phyloP scores from a whole-genome alignment of 1,140 invertebrate genomes.

The Limonius californicus region DNA sequence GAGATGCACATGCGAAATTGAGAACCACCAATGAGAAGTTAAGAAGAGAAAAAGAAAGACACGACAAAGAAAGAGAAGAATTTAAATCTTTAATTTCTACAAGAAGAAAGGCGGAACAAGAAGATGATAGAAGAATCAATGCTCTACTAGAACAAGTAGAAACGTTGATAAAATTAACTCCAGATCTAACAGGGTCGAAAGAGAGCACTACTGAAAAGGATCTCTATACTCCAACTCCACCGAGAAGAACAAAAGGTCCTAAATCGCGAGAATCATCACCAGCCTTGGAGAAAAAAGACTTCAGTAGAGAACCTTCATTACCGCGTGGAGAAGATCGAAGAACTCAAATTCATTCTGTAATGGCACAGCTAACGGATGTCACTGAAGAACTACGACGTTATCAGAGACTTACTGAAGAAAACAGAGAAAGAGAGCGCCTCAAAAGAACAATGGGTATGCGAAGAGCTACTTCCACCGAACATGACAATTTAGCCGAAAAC shows the following conservation, averaged over 20 bases:
- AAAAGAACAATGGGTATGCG: slow-evolving; percentile 45
- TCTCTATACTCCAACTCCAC: slow-evolving; percentile 54
- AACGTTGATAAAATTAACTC: slow-evolving; percentile 67
- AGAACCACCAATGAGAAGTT: slow-evolving; percentile 90
- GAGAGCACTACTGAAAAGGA: slow-evolving; percentile 37
- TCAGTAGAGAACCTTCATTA: slow-evolving; percentile 38
- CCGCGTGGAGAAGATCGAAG: slow-evolving; percentile 34
- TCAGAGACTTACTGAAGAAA: slow-evolving; percentile 50
- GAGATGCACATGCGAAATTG: slow-evolving; percentile 87
- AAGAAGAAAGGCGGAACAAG: slow-evolving; percentile 54
- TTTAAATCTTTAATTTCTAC: slow-evolving; percentile 52
- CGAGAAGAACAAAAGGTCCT: slow-evolving; percentile 50
- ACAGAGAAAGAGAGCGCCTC: slow-evolving; percentile 49
- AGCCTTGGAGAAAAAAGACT: slow-evolving; percentile 49
- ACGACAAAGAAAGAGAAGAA: slow-evolving; percentile 78
- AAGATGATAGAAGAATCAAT: slow-evolving; percentile 63
- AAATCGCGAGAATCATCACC: slow-evolving; percentile 62
- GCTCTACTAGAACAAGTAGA: slow-evolving; percentile 73
- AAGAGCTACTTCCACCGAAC: slow-evolving; percentile 50
- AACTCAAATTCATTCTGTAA: slow-evolving; percentile 43
- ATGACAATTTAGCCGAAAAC: slow-evolving; percentile 32
- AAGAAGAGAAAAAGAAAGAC: slow-evolving; percentile 77
- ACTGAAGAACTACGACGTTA: slow-evolving; percentile 52
- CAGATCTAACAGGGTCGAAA: slow-evolving; percentile 53
- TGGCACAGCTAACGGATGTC: slow-evolving; percentile 50